Percentiles rank a stretch among this genome's conserved stretches.
Evolutionary conservation across 1,140 invertebrate genomes (phyloP).

Genomic region (Drosophila navojoa): DNA sequence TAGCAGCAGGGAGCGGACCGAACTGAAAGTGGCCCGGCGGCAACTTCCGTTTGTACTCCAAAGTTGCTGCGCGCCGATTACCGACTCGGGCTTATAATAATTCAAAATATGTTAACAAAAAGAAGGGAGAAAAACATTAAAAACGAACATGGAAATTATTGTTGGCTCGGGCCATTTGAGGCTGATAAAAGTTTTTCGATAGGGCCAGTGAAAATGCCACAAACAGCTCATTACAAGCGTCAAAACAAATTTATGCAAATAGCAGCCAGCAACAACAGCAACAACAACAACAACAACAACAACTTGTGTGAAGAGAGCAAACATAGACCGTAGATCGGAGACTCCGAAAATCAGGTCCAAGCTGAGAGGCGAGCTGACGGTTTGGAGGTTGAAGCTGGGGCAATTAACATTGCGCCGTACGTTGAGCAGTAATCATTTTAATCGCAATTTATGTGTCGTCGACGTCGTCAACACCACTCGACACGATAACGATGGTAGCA

Average conservation of each 20-base stretch:
- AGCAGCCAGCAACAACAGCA: slow-evolving; percentile 23
- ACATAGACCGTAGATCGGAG: slow-evolving; percentile 10
- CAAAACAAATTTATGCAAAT: slow-evolving; percentile 83
- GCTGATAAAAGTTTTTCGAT: slow-evolving; percentile 73
- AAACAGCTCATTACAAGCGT: slow-evolving; percentile 81
- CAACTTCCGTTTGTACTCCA: slow-evolving; percentile 66
- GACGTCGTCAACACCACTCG: slow-evolving; percentile 72
- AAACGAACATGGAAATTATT: slow-evolving; percentile 78
- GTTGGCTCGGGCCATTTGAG: slow-evolving; percentile 50
- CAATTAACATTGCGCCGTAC: slow-evolving; percentile 81
- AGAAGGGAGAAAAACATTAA: slow-evolving; percentile 54
- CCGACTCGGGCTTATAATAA: slow-evolving; percentile 58
- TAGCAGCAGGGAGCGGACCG: neutral
- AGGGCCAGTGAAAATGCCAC: slow-evolving; percentile 75
- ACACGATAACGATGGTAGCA: slow-evolving; percentile 47
- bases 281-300: neutral
- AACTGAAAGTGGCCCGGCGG: slow-evolving; percentile 29
- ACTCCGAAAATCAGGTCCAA: slow-evolving; percentile 6
- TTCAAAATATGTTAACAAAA: slow-evolving; percentile 66
- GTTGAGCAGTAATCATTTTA: slow-evolving; percentile 82
- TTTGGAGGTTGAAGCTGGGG: slow-evolving; percentile 53
- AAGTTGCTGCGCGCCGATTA: slow-evolving; percentile 56
- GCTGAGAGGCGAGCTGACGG: slow-evolving; percentile 21
- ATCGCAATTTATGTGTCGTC: slow-evolving; percentile 82
- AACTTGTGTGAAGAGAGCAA: slow-evolving; percentile 6